A percentile compares a stretch with the other conserved stretches of the same genome.
Conservation (phyloP, 1,140 invertebrate species). For the Samia ricini region DNA sequence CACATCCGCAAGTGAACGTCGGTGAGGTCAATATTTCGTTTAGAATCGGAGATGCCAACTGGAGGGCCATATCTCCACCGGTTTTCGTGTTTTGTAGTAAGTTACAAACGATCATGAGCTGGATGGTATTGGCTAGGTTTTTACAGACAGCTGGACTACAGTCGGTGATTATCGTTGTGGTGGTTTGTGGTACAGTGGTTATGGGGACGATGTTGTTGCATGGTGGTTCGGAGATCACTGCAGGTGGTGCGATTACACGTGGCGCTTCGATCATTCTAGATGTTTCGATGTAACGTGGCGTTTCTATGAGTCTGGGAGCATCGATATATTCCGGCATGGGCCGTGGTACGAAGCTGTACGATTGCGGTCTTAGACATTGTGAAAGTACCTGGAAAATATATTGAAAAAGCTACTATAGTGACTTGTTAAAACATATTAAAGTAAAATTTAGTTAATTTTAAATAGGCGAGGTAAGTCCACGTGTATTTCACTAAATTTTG, state of each 20-base stretch:
- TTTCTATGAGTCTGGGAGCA: constrained; percentile 11
- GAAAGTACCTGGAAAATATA: constrained; percentile 31
- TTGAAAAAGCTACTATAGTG: neutral
- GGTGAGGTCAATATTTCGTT: constrained; percentile 44
- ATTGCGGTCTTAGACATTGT: constrained; percentile 27
- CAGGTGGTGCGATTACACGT: constrained; percentile 10
- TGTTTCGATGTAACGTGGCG: constrained; percentile 6
- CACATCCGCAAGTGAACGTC: constrained; percentile 35
- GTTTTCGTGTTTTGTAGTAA: constrained; percentile 44
- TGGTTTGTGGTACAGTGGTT: constrained; percentile 21
- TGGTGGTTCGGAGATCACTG: constrained; percentile 17
- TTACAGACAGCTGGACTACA: constrained; percentile 57
- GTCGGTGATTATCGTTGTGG: constrained; percentile 54
- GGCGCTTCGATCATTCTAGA: constrained; percentile 12
- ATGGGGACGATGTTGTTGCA: constrained; percentile 15
- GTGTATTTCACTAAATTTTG: no score
- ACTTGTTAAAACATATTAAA: no score
- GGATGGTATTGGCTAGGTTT: constrained; percentile 53
- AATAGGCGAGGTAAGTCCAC: no score
- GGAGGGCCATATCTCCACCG: constrained; percentile 32
- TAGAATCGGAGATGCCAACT: constrained; percentile 44
- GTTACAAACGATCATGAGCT: constrained; percentile 61
- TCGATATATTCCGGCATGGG: constrained; percentile 25
- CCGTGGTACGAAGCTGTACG: constrained; percentile 26
- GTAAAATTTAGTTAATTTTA: no score